Evolutionary conservation across 2,113 vertebrate species (phyloP).

Genomic region (Petrocephalus microphthalmus): DNA sequence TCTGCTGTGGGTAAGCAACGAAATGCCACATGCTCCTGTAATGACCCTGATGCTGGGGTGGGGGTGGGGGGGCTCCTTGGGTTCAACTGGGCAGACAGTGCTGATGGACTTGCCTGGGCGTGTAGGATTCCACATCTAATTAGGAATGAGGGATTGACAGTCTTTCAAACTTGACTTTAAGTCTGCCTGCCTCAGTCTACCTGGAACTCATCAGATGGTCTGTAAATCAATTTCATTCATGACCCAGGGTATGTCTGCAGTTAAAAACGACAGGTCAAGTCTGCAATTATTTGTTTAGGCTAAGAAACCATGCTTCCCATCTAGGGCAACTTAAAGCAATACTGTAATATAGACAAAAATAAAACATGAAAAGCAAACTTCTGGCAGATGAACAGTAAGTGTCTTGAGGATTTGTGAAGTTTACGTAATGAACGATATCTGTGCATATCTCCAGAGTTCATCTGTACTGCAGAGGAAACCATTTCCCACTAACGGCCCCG

Average conservation of each 20-base stretch:
- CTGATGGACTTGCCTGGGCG: not conserved
- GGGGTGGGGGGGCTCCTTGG: not conserved
- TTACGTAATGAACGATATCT: not conserved
- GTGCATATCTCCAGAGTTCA: not conserved
- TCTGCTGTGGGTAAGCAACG: not conserved
- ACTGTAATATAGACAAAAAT: not conserved
- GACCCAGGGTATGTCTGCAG: not conserved
- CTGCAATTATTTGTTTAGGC: not conserved
- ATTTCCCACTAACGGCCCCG: not conserved
- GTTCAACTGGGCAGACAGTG: not conserved
- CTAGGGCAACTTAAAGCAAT: not conserved
- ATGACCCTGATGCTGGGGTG: not conserved
- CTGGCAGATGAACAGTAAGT: not conserved
- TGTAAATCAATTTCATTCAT: not conserved
- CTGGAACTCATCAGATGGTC: not conserved
- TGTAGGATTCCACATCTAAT: conserved; percentile 1
- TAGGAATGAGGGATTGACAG: not conserved
- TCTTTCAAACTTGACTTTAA: not conserved
- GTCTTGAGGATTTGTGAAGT: not conserved
- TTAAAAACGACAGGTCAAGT: not conserved
- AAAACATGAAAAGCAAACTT: conserved; percentile 4
- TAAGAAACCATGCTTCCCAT: not conserved
- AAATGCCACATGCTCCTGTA: not conserved
- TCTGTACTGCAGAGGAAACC: not conserved
- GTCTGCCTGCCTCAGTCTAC: not conserved